phyloP scores from a whole-genome alignment of 64 coral and sea anemone genomes.

The Montipora foliosa region DNA sequence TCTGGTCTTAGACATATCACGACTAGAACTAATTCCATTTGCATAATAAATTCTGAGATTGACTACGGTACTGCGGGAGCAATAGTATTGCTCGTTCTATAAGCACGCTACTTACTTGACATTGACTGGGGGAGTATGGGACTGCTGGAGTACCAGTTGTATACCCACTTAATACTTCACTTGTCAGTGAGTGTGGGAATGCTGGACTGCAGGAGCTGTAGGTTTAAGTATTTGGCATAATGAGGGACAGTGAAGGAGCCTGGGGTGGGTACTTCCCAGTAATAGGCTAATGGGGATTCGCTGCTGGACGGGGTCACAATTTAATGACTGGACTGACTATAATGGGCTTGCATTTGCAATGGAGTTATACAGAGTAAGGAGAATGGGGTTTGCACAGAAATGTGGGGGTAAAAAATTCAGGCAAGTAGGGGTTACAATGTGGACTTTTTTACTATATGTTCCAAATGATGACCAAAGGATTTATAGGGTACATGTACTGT shows the following conservation, averaged over 20 bases:
- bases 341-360: background rate
- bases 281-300: background rate
- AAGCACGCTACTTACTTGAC: no score
- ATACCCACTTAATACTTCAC: conserved; percentile 29
- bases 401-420: conserved; percentile 11
- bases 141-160: conserved; percentile 27
- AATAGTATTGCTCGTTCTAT: conserved; percentile 1
- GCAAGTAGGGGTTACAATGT: conserved; percentile 7
- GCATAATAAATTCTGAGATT: conserved; percentile 23
- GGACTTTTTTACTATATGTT: conserved; percentile 10
- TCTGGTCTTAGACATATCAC: conserved; percentile 29
- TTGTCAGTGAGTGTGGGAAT: conserved; percentile 18
- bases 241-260: conserved; percentile 18
- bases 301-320: background rate
- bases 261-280: background rate
- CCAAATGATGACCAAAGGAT: background rate
- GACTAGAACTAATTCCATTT: background rate
- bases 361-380: conserved; percentile 6
- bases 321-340: background rate
- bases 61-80: conserved; percentile 13
- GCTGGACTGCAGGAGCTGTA: conserved; percentile 26
- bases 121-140: background rate
- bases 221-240: conserved; percentile 27
- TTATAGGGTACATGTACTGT: conserved; percentile 10
- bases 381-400: conserved; percentile 24